Percentiles rank a stretch among this genome's conserved stretches.
Evolutionary conservation across 2,113 vertebrate genomes (phyloP).

Genomic region (Neogale vison): DNA sequence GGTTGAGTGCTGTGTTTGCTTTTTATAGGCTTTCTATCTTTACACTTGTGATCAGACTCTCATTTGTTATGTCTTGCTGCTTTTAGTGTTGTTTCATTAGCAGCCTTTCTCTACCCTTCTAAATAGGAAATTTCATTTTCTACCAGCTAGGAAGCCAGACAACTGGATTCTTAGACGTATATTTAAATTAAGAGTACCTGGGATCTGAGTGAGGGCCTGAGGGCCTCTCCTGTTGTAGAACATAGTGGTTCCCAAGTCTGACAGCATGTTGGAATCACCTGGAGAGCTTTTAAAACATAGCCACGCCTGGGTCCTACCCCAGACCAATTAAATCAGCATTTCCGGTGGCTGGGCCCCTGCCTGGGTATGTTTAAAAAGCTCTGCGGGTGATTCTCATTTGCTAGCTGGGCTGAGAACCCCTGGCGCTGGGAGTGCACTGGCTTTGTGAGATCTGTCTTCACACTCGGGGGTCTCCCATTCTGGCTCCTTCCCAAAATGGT

Average conservation of each 20-base stretch:
- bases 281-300: slow-evolving; percentile 48
- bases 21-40: slow-evolving; percentile 76
- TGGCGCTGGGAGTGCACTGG: neutral
- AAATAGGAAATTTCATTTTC: slow-evolving; percentile 55
- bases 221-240: slow-evolving; percentile 38
- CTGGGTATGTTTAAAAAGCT: slow-evolving; percentile 7
- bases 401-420: neutral
- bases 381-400: neutral
- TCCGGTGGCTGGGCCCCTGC: neutral
- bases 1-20: slow-evolving; percentile 41
- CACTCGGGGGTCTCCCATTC: neutral
- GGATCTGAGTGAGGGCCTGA: slow-evolving; percentile 7
- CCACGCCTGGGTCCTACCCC: neutral
- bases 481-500: neutral
- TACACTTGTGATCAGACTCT: slow-evolving; percentile 63
- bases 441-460: slow-evolving; percentile 4
- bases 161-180: slow-evolving; percentile 47
- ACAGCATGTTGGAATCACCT: slow-evolving; percentile 39
- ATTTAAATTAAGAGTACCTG: slow-evolving; percentile 60
- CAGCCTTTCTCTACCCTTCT: slow-evolving; percentile 49
- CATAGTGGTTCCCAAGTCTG: neutral
- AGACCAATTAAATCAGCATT: slow-evolving; percentile 36
- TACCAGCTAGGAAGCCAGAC: slow-evolving; percentile 54
- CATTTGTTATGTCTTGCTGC: slow-evolving; percentile 60
- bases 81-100: slow-evolving; percentile 64